These are phyloP conservation scores for Patella caerulea DNA, from an alignment of 2,888 invertebrate genomes.

Conservation along the genomic window DNA sequence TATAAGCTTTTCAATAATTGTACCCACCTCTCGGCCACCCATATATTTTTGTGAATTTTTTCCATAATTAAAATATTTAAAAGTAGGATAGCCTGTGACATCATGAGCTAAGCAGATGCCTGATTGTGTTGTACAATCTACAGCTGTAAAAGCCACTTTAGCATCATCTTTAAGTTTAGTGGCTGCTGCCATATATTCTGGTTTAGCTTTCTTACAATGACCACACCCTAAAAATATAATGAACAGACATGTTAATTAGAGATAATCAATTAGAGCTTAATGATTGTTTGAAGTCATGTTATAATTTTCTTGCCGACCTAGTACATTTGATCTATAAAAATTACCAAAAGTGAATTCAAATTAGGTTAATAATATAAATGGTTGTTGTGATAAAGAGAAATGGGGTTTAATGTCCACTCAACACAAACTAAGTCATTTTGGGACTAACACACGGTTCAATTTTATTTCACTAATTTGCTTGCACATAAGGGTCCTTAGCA, in stretches of 20 bases:
- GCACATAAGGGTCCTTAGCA: too few relatives aligned
- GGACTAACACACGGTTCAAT: too few relatives aligned
- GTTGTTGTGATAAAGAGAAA: too few relatives aligned
- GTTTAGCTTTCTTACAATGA: constrained; percentile 90
- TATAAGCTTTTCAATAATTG: too few relatives aligned
- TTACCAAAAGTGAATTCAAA: not conserved
- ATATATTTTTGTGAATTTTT: constrained; percentile 79
- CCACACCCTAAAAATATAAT: constrained; percentile 83
- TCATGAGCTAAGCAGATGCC: constrained; percentile 80
- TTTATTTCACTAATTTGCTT: too few relatives aligned
- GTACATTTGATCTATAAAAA: not conserved
- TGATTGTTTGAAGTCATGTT: not conserved
- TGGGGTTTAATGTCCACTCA: too few relatives aligned
- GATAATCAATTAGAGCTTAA: not conserved
- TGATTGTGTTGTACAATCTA: constrained; percentile 83
- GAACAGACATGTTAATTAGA: not conserved
- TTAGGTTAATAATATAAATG: too few relatives aligned
- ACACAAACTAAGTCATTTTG: too few relatives aligned
- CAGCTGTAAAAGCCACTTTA: constrained; percentile 84
- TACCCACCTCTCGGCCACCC: constrained; percentile 80
- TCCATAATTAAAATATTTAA: constrained; percentile 88
- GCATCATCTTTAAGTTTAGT: constrained; percentile 82
- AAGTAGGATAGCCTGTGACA: constrained; percentile 87
- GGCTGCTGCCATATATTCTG: constrained; percentile 84
- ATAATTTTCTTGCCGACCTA: not conserved